Percentiles rank a stretch among this genome's conserved stretches.
phyloP scores from a whole-genome alignment of 2,113 vertebrate genomes.

The Poeciliopsis prolifica region DNA sequence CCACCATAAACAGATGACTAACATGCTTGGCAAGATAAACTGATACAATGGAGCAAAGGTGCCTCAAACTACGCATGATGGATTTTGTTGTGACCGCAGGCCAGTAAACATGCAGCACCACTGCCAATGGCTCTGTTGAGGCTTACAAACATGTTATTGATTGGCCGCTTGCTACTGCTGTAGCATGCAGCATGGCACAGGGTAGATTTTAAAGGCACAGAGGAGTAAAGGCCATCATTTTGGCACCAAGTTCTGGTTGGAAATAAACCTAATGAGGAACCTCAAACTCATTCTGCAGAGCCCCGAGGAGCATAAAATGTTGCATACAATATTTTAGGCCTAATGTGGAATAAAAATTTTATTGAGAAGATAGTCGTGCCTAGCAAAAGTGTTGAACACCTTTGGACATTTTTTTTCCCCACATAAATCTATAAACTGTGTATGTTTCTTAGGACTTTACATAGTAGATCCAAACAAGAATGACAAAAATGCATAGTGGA shows the following conservation, averaged over 20 bases:
- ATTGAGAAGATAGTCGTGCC: too few species aligned
- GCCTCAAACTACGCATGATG: slow-evolving; percentile 30
- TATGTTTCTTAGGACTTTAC: too few species aligned
- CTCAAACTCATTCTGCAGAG: neutral
- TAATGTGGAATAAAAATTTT: too few species aligned
- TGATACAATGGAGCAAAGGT: neutral
- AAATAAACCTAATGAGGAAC: slow-evolving; percentile 47
- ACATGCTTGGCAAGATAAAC: neutral
- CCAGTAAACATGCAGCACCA: slow-evolving; percentile 29
- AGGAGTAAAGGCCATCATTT: slow-evolving; percentile 49
- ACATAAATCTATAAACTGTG: too few species aligned
- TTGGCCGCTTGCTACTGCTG: slow-evolving; percentile 35
- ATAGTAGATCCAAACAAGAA: too few species aligned
- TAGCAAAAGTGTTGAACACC: too few species aligned
- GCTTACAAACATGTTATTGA: slow-evolving; percentile 59
- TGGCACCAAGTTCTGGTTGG: slow-evolving; percentile 27
- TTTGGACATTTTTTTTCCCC: too few species aligned
- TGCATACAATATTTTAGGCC: neutral
- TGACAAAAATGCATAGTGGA: too few species aligned
- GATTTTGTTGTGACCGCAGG: slow-evolving; percentile 43
- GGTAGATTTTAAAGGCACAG: slow-evolving; percentile 34
- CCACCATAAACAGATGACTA: neutral
- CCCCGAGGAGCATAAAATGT: slow-evolving; percentile 7
- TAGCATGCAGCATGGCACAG: slow-evolving; percentile 16
- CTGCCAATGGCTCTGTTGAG: slow-evolving; percentile 27